Conservation (phyloP, 2,797 vertebrate species). For the Propithecus perrieri region DNA sequence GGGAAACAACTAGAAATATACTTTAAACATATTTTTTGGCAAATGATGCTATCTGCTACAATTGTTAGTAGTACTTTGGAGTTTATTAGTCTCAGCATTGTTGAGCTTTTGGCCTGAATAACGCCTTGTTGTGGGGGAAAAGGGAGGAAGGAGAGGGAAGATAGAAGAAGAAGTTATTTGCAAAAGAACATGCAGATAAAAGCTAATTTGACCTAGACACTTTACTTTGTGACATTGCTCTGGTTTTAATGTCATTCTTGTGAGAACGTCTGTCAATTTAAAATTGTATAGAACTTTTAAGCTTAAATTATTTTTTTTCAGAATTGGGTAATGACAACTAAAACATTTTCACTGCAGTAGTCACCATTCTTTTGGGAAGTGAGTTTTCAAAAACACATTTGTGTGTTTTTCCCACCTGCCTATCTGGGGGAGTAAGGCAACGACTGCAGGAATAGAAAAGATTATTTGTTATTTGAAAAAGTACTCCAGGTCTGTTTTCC, state of each 20-base stretch:
- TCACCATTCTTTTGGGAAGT: conserved; percentile 54
- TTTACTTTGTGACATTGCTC: not conserved
- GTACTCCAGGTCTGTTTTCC: conserved; percentile 17
- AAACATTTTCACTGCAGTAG: conserved; percentile 42
- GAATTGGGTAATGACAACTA: conserved; percentile 16
- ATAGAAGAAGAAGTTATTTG: not conserved
- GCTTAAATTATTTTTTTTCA: not conserved
- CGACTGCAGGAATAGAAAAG: not conserved
- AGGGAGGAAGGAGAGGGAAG: not conserved
- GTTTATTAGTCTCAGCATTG: not conserved
- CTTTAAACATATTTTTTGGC: not conserved
- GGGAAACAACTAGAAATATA: not conserved
- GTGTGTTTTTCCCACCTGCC: conserved; percentile 28
- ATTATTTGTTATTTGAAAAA: conserved; percentile 33
- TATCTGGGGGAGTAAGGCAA: not conserved
- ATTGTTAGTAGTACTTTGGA: not conserved
- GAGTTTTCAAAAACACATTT: conserved; percentile 49
- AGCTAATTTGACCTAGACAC: not conserved
- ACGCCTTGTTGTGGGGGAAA: not conserved
- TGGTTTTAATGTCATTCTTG: not conserved
- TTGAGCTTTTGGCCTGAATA: not conserved
- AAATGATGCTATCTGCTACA: not conserved
- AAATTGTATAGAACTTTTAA: not conserved
- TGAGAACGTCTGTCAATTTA: not conserved
- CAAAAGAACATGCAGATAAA: not conserved